Evolutionary conservation across 2,797 vertebrate species (phyloP), one percentile per base, ranked within the genome.

Genomic region (Hemitrygon akajei): DNA sequence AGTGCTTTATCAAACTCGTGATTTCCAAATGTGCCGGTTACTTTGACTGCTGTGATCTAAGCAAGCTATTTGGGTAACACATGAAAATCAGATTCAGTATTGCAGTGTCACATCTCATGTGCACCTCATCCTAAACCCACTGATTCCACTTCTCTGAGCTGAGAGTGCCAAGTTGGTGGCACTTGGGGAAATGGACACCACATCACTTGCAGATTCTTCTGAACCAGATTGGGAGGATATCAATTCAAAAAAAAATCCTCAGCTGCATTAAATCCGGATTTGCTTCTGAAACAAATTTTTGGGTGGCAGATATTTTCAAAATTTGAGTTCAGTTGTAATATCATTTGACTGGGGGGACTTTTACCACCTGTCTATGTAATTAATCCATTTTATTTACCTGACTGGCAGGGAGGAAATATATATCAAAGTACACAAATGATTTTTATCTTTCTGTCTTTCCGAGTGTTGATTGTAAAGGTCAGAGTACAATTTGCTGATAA

Each of bases 371-470:
- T 60, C 47, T 86, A 27, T 93, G 40, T 16, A 76, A 47, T 76
- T 16, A 3, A 76, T 27, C 69, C 7, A 69, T 66, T 73, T 40
- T 93, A 40, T 40, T 93, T 40, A 75, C 27, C 37, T 7, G 76
- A 27, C 40, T 76, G 91, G 91, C 69, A 93, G 14, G 91, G 25
- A 93, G 14, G 27, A 92, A 75, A 73, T 92, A 47, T 73, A 75
- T 27, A 92, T 22, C 66, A 40, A 75, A 27, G 20, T 75, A 20
- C 69, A 47, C 25, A 73, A 47, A 37, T 73, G 75, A 76, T n/a
- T 25, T 93, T 40, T n/a, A 93, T 93, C 37, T 76, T 76, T 47
- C 73, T 76, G 71, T 93, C 73, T 75, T 76, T 93, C 30, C 73
- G 76, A 76, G 27, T 76, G 27, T 47, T 93, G 10, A 76, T 93